Base-by-base conservation (phyloP, 2,113 vertebrate genomes). In the Pyrgilauda ruficollis region DNA sequence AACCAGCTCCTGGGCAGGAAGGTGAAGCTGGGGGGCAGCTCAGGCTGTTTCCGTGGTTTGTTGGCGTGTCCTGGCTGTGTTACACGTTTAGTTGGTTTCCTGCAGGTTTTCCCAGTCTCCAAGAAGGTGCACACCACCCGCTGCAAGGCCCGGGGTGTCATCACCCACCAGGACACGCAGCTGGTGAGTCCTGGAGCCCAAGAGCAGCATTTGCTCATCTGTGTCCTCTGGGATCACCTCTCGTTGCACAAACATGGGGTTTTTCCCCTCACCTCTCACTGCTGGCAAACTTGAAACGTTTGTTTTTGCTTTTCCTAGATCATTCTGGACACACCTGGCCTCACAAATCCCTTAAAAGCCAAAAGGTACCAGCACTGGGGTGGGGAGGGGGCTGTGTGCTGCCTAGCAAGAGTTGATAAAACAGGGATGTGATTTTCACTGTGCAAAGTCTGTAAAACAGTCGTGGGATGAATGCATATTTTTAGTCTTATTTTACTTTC, bases 51-150 rank as follows among this genome's bases (percentile, higher is more conserved):
- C 17, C 13, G 15, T 9, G 11, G 11, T 15, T 41, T 78, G n/a
- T 30, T 33, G 11, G 8, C 11, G 0, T 74, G 4, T 64, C 26
- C 11, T 59, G 23, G 33, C 15, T 23, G 10, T 41, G 22, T 80
- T 5, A 67, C 0, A 0, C 13, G 6, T n/a, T 27, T 6, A 0
- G 17, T 33, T 18, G 0, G 15, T 97, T 77, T 89, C 35, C 96
- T 95, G 7, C 95, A 99, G 99, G 98, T 99, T 53, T 99, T 99
- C 97, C 98, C 99, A 1, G 99, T 99, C 23, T 99, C 99, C 39
- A 98, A 94, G 95, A 99, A 99, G 95, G 99, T 99, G 2, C 99
- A 99, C 85, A 99, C 99, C 2, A 99, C 99, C 3, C 98, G 99
- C 4, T 98, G 98, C 55, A 98, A 98, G 69, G 98, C 99, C 56